phyloP scores from a whole-genome alignment of 2,888 invertebrate species.

The Sceliomorpha sp. region DNA sequence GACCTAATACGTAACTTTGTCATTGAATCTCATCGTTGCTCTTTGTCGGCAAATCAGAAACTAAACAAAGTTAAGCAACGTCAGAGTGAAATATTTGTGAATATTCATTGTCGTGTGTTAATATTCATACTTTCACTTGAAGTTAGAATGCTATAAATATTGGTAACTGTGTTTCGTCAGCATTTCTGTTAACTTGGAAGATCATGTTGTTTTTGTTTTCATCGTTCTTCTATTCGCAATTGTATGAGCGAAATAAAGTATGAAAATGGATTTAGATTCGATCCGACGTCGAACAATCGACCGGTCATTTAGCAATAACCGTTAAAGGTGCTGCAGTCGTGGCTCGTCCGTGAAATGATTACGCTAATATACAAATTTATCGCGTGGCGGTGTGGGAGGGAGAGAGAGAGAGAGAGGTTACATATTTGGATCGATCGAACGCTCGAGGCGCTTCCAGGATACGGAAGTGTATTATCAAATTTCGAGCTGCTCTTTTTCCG shows the following conservation, averaged over 20 bases:
- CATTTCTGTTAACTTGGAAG: no score
- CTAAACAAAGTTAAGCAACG: no score
- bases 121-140: no score
- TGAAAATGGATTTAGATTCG: slow-evolving; percentile 28
- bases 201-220: no score
- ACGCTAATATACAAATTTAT: slow-evolving; percentile 50
- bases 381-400: slow-evolving; percentile 7
- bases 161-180: no score
- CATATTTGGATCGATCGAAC: slow-evolving; percentile 37
- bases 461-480: slow-evolving; percentile 3
- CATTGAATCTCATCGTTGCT: no score
- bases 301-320: slow-evolving; percentile 46
- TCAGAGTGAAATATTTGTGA: no score
- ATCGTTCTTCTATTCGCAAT: no score
- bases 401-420: slow-evolving; percentile 36
- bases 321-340: slow-evolving; percentile 32
- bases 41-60: no score
- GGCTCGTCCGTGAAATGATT: slow-evolving; percentile 45
- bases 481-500: slow-evolving; percentile 1
- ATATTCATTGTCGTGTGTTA: no score
- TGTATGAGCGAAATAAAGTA: slow-evolving; percentile 37
- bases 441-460: slow-evolving; percentile 5
- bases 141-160: no score
- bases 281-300: slow-evolving; percentile 41
- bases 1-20: no score